Base-by-base conservation (phyloP, 1,140 invertebrate genomes). In the Pristionchus pacificus region DNA sequence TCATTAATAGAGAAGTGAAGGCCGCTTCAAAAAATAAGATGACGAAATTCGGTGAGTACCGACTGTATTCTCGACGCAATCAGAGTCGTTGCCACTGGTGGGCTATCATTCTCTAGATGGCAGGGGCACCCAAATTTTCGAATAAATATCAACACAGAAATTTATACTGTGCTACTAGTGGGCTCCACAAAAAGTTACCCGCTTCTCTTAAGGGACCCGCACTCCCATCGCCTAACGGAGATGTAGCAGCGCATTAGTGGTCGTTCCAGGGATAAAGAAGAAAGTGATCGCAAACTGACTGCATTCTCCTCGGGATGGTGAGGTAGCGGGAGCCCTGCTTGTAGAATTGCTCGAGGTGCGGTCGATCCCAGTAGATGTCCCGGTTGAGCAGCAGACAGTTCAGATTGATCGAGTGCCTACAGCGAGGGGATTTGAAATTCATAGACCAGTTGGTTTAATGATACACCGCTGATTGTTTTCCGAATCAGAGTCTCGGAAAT, bases 291-390 rank as follows among this genome's bases (percentile, higher is more conserved):
- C 19, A 27, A 24, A 2, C 71, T 28, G 24, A 68, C 71, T 49
- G 32, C 29, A 73, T 33, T 49, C 71, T 15, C 27, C 71, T 73
- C 27, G 78, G 49, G 19, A 79, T 55, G 24, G 33, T 62, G 63
- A 80, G 79, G 55, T 80, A 77, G 19, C 70, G 55, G 24, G 58
- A 25, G 6, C 69, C 19, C 31, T 69, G 13, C 14, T 65, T 68
- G 63, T 79, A 80, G 55, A 74, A 73, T 15, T 61, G 61, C 61
- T 80, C 77, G 14, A 80, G 57, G 15, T 80, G 68, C 2, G 73
- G 60, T 31, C 79, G 30, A n/a, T 80, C 79, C 78, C 78, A 80
- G 65, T 80, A 80, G 62, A 80, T 79, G 66, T 80, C 78, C 19
- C 60, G 64, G 27, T 79, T 79, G 31, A 80, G 60, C 19, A 80